Percentiles rank a stretch among this genome's conserved stretches.
Evolutionary conservation across 1,140 invertebrate genomes (phyloP).

Genomic region (Drosophila kikkawai): DNA sequence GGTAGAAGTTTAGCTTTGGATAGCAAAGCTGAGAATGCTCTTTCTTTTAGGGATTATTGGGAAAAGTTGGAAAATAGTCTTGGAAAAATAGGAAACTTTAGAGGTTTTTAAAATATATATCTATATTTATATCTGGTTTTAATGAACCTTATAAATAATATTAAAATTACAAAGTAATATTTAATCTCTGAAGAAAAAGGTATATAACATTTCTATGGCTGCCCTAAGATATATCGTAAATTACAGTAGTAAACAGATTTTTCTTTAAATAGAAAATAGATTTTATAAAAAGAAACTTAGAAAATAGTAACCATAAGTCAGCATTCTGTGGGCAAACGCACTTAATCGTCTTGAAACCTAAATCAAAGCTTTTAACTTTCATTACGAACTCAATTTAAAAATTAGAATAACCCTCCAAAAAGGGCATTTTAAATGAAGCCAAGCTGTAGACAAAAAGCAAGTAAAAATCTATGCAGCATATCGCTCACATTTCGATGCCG

Average conservation of each 20-base stretch:
- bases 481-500: constrained; percentile 78
- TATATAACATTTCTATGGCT: background rate
- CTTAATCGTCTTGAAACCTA: background rate
- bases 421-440: background rate
- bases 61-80: too few relatives aligned
- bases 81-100: background rate
- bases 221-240: too few relatives aligned
- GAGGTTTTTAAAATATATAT: background rate
- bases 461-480: constrained; percentile 60
- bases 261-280: too few relatives aligned
- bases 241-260: too few relatives aligned
- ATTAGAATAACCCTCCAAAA: background rate
- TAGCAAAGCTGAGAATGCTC: background rate
- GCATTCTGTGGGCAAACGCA: background rate
- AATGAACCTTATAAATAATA: background rate
- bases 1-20: background rate
- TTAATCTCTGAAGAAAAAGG: background rate
- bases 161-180: background rate
- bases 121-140: background rate
- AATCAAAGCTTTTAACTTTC: background rate
- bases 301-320: background rate
- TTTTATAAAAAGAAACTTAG: too few relatives aligned
- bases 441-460: constrained; percentile 35
- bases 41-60: background rate
- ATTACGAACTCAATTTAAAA: too few relatives aligned